phyloP scores from a whole-genome alignment of 2,888 invertebrate genomes.

The Lamellibrachia satsuma region DNA sequence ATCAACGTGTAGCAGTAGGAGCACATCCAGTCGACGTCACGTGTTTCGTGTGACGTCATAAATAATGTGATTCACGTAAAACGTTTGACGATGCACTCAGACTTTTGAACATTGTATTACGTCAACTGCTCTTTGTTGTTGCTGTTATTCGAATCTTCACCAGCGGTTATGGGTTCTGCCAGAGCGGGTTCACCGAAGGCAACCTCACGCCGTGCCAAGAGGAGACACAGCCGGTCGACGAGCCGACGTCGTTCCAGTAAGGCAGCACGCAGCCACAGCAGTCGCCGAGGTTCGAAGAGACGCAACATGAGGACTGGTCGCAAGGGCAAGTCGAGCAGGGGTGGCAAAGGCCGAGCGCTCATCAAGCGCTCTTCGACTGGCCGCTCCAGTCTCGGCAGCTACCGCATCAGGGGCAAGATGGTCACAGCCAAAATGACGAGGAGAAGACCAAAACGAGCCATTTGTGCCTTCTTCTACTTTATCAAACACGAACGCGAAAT shows the following conservation, averaged over 20 bases:
- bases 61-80: not conserved
- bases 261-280: not conserved
- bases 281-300: not conserved
- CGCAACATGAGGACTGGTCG: not conserved
- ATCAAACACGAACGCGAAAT: not conserved
- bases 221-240: not conserved
- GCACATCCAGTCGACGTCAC: not conserved
- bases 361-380: constrained; percentile 3
- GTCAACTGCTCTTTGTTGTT: no score
- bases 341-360: constrained; percentile 13
- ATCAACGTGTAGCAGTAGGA: not conserved
- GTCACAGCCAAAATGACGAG: not conserved
- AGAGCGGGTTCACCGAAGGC: constrained; percentile 17
- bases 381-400: not conserved
- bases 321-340: constrained; percentile 6
- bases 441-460: not conserved
- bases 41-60: not conserved
- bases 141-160: no score
- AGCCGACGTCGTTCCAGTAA: not conserved
- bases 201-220: not conserved
- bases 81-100: not conserved
- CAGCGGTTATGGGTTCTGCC: not conserved
- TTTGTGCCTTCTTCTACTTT: not conserved
- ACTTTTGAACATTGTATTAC: not conserved
- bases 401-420: not conserved